Conservation (phyloP, 2,113 vertebrate species). For the Siphamia tubifer region DNA sequence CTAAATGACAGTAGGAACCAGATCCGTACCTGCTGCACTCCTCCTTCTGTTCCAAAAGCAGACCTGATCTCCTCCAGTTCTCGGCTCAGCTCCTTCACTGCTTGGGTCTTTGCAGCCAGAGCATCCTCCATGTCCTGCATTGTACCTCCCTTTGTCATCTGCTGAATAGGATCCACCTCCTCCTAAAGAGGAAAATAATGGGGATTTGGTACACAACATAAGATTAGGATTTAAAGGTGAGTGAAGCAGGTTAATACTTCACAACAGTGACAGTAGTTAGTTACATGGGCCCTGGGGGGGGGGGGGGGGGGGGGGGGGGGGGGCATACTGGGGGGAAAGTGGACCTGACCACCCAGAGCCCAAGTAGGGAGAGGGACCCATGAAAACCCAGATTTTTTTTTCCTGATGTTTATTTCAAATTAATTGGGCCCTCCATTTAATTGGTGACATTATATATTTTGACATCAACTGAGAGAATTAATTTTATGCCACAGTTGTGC, state of each 20-base stretch:
- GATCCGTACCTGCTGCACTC: slow-evolving; percentile 92
- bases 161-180: slow-evolving; percentile 85
- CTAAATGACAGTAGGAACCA: background rate
- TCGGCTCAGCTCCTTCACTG: slow-evolving; percentile 87
- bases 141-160: slow-evolving; percentile 75
- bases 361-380: no score
- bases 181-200: slow-evolving; percentile 54
- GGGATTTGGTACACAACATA: background rate
- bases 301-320: no score
- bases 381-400: no score
- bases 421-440: no score
- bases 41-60: slow-evolving; percentile 87
- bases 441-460: no score
- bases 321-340: no score
- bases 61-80: slow-evolving; percentile 90
- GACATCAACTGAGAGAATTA: no score
- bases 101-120: slow-evolving; percentile 84
- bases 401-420: no score
- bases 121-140: slow-evolving; percentile 86
- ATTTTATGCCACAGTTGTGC: no score
- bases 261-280: slow-evolving; percentile 23
- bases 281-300: slow-evolving; percentile 23
- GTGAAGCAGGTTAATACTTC: background rate
- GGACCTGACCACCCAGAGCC: no score
- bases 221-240: background rate